These are phyloP conservation scores for Cerceris ruficornis DNA, from an alignment of 2,888 invertebrate genomes.

Conservation along the genomic window DNA sequence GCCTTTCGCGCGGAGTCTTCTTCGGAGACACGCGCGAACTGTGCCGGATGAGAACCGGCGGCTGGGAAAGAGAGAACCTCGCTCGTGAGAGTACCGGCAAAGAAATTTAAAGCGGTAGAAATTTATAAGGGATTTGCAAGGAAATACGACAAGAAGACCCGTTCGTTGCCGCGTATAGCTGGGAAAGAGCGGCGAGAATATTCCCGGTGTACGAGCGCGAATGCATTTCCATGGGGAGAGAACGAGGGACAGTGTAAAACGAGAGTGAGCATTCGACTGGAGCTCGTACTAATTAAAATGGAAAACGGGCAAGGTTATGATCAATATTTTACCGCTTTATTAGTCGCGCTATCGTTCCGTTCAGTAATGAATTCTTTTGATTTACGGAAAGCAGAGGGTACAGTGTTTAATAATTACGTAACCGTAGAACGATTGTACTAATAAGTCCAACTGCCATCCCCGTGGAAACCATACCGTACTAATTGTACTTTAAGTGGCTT, in stretches of 20 bases:
- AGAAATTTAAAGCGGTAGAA: slow-evolving; percentile 27
- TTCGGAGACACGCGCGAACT: not conserved
- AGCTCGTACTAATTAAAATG: slow-evolving; percentile 1
- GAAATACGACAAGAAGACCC: not conserved
- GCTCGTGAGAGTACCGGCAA: not conserved
- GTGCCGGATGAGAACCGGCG: slow-evolving; percentile 26
- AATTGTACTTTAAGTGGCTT: slow-evolving; percentile 52
- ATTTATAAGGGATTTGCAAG: slow-evolving; percentile 32
- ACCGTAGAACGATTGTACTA: slow-evolving; percentile 41
- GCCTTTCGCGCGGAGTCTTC: slow-evolving; percentile 35
- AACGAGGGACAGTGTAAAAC: not conserved
- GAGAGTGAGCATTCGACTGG: not conserved
- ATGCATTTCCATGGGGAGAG: not conserved
- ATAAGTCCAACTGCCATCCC: slow-evolving; percentile 23
- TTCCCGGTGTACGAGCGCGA: not conserved
- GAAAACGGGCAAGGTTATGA: not conserved
- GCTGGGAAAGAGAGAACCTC: not conserved
- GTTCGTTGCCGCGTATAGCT: not conserved
- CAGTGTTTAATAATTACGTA: slow-evolving; percentile 47
- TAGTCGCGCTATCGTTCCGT: not conserved
- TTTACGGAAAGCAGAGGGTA: not conserved
- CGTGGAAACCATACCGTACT: slow-evolving; percentile 33
- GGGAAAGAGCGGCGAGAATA: not conserved
- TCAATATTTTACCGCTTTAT: not conserved
- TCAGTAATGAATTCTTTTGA: not conserved